phyloP scores from a whole-genome alignment of 2,797 vertebrate species.

The Peromyscus eremicus region DNA sequence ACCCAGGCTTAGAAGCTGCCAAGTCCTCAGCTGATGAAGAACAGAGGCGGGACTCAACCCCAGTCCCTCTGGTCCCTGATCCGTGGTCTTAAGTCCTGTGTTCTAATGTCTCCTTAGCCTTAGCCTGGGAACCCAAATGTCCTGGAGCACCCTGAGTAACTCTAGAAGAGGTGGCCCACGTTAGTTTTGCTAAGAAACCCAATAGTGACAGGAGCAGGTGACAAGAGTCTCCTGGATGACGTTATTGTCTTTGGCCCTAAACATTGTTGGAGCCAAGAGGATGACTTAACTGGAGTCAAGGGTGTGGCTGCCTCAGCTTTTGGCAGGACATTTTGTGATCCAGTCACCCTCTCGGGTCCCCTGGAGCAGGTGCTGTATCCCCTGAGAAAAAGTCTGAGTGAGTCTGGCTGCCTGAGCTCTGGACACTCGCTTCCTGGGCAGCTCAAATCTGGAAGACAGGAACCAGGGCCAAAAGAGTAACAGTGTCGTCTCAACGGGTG shows the following conservation, averaged over 20 bases:
- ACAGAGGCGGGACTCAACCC: neutral
- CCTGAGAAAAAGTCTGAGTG: neutral
- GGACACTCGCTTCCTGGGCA: neutral
- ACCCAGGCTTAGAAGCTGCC: neutral
- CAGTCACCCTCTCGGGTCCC: neutral
- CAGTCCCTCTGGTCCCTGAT: neutral
- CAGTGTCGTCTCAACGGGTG: neutral
- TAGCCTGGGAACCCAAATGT: neutral
- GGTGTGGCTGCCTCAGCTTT: slow-evolving; percentile 23
- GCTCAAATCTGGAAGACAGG: neutral
- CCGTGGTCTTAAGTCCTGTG: too few relatives aligned
- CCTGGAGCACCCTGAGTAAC: slow-evolving; percentile 6
- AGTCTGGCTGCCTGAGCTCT: neutral
- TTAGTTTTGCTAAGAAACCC: neutral
- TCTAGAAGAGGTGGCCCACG: neutral
- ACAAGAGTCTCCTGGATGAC: neutral
- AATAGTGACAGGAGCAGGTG: slow-evolving; percentile 43
- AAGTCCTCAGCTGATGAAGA: neutral
- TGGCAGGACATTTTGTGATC: slow-evolving; percentile 81
- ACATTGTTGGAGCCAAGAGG: neutral
- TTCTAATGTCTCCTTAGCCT: neutral
- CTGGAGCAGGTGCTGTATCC: slow-evolving; percentile 64
- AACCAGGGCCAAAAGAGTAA: neutral
- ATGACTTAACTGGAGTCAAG: slow-evolving; percentile 46
- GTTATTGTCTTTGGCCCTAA: neutral